Conservation (phyloP, 1,140 invertebrate genomes). For the Aradophagus sp. region DNA sequence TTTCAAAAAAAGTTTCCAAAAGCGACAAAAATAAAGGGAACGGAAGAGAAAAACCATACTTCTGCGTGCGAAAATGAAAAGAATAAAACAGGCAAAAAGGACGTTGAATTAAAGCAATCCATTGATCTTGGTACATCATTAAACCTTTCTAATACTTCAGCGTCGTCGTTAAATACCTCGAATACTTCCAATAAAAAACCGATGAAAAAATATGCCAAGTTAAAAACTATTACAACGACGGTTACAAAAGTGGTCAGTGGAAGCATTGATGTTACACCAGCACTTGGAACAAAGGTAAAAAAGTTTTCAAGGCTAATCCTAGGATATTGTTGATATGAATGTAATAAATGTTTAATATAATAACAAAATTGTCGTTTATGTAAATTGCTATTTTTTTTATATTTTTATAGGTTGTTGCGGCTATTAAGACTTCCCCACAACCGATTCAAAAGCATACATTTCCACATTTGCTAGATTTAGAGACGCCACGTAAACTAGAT, state of each 20-base stretch:
- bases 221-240: slow-evolving; percentile 63
- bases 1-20: slow-evolving; percentile 30
- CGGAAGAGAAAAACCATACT: slow-evolving; percentile 1
- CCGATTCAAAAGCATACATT: slow-evolving; percentile 30
- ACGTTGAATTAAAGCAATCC: background rate
- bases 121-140: too few species aligned
- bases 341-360: too few species aligned
- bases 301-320: too few species aligned
- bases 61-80: slow-evolving; percentile 1
- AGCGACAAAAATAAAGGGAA: slow-evolving; percentile 1
- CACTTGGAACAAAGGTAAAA: slow-evolving; percentile 21
- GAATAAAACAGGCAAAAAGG: background rate
- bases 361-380: too few species aligned
- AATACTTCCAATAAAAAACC: slow-evolving; percentile 43
- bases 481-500: slow-evolving; percentile 66
- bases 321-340: too few species aligned
- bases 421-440: slow-evolving; percentile 44
- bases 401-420: slow-evolving; percentile 24
- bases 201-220: slow-evolving; percentile 66
- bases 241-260: slow-evolving; percentile 32
- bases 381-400: too few species aligned
- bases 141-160: slow-evolving; percentile 1
- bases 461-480: slow-evolving; percentile 57
- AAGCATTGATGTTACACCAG: slow-evolving; percentile 25
- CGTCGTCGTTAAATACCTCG: slow-evolving; percentile 3